Evolutionary conservation across 2,113 vertebrate species (phyloP).

Genomic region (Bos javanicus): DNA sequence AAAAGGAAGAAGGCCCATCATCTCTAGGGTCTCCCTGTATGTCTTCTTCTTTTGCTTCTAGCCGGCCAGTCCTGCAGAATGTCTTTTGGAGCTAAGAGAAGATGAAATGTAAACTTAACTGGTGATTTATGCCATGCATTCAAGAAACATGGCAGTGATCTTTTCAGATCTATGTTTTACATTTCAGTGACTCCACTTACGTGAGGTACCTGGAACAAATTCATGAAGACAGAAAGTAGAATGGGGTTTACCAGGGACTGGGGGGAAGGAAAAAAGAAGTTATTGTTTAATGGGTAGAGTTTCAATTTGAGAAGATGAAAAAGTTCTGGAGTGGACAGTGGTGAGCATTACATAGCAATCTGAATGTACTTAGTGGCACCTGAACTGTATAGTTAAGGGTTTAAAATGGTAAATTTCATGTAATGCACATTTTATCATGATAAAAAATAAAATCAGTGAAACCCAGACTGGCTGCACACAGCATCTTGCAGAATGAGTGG

Average conservation of each 20-base stretch:
- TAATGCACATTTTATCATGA: not conserved
- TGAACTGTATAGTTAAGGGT: not conserved
- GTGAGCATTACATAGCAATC: not conserved
- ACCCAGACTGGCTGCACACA: conserved; percentile 33
- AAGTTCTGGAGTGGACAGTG: not conserved
- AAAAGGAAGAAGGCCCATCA: not conserved
- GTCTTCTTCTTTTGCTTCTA: not conserved
- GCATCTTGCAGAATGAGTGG: conserved; percentile 87
- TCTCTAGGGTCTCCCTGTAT: not conserved
- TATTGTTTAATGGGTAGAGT: not conserved
- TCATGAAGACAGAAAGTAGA: not conserved
- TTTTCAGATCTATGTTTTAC: not conserved
- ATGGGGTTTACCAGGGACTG: not conserved
- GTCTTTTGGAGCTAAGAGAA: not conserved
- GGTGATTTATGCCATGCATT: not conserved
- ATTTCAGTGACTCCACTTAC: not conserved
- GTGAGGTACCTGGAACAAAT: not conserved
- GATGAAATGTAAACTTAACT: not conserved
- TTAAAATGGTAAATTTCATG: not conserved
- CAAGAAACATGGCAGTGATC: not conserved
- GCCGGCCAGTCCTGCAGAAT: not conserved
- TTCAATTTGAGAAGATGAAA: not conserved
- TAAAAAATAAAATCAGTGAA: not conserved
- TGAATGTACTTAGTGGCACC: not conserved
- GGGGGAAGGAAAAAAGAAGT: not conserved